Conservation (phyloP, 2,113 vertebrate species). For the Ranitomeya imitator region DNA sequence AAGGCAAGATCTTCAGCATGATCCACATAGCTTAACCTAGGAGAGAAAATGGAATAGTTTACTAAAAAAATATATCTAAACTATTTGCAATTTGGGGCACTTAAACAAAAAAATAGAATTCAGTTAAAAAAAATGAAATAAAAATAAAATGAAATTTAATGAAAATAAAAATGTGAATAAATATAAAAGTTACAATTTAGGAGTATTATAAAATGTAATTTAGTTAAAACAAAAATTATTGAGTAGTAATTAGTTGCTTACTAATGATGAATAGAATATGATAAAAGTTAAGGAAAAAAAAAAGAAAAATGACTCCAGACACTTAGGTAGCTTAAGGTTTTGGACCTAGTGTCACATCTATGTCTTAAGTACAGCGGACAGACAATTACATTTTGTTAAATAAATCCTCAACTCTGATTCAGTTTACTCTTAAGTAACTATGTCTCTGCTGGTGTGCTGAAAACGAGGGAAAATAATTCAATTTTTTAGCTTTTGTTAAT, state of each 20-base stretch:
- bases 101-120: background rate
- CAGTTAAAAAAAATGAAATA: no score
- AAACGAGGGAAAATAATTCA: slow-evolving; percentile 64
- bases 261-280: background rate
- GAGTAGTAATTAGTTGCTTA: no score
- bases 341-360: background rate
- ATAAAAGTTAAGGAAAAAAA: background rate
- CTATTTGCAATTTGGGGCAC: background rate
- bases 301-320: background rate
- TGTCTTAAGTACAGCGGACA: background rate
- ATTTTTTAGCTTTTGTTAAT: slow-evolving; percentile 56
- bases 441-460: slow-evolving; percentile 62
- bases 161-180: no score
- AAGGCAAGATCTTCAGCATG: slow-evolving; percentile 94
- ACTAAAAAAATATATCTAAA: background rate
- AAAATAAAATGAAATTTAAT: no score
- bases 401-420: slow-evolving; percentile 59
- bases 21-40: slow-evolving; percentile 89
- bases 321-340: background rate
- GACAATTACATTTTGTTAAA: background rate
- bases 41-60: slow-evolving; percentile 60
- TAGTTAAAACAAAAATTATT: no score
- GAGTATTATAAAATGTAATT: no score
- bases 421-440: slow-evolving; percentile 33
- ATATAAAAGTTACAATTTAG: no score